Evolutionary conservation across 2,113 vertebrate genomes (phyloP).

Genomic region (Chaenocephalus aceratus): DNA sequence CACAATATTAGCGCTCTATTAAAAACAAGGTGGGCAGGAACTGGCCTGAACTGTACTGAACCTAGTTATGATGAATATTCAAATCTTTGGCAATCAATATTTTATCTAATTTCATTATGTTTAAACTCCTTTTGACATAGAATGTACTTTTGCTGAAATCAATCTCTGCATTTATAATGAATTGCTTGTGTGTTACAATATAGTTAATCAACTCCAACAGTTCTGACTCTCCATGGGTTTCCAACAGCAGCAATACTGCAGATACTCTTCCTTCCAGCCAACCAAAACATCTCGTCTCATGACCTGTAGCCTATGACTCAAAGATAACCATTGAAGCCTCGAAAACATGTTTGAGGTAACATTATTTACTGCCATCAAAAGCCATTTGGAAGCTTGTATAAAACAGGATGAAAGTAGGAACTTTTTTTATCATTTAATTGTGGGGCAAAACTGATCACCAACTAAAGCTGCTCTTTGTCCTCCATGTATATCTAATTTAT

Average conservation of each 20-base stretch:
- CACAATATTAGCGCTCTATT: constrained; percentile 8
- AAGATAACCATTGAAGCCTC: constrained; percentile 47
- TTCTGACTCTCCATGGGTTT: constrained; percentile 14
- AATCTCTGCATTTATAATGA: constrained; percentile 47
- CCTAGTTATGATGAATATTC: constrained; percentile 65
- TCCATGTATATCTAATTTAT: constrained; percentile 82
- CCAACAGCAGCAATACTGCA: constrained; percentile 42
- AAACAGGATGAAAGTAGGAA: constrained; percentile 41
- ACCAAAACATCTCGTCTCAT: constrained; percentile 12
- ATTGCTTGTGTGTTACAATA: constrained; percentile 43
- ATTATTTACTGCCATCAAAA: constrained; percentile 67
- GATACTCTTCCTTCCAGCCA: constrained; percentile 28
- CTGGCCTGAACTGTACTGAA: constrained; percentile 18
- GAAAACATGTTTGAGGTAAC: constrained; percentile 73
- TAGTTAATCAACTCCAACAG: constrained; percentile 23
- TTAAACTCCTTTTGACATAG: constrained; percentile 58
- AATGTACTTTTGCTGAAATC: constrained; percentile 49
- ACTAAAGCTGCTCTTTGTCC: constrained; percentile 47
- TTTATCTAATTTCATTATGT: constrained; percentile 63
- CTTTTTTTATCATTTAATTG: constrained; percentile 45
- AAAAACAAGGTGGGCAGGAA: constrained; percentile 35
- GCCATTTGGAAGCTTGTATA: constrained; percentile 49
- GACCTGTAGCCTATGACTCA: constrained; percentile 9
- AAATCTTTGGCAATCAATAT: constrained; percentile 86
- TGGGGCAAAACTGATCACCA: constrained; percentile 45